Conservation (phyloP, 1,140 invertebrate species). For the Diorhabda sublineata region DNA sequence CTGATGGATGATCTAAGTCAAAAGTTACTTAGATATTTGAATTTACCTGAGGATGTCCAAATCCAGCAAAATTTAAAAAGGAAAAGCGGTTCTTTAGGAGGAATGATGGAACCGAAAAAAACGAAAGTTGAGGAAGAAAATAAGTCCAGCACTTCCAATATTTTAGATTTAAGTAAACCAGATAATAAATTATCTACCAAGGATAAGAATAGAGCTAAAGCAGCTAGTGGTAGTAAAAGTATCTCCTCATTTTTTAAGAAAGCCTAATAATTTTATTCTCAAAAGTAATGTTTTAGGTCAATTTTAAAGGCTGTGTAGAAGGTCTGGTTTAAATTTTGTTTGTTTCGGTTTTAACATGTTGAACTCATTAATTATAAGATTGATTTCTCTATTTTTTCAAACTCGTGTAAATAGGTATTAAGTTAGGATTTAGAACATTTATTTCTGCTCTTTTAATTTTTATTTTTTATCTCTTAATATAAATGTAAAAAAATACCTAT, state of each 20-base stretch:
- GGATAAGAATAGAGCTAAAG: constrained; percentile 67
- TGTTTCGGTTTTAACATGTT: too few species aligned
- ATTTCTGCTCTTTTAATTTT: too few species aligned
- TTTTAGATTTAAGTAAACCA: constrained; percentile 40
- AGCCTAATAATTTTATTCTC: constrained; percentile 29
- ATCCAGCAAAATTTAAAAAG: constrained; percentile 52
- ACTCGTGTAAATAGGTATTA: too few species aligned
- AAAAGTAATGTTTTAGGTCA: constrained; percentile 23
- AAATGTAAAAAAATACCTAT: too few species aligned
- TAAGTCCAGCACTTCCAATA: constrained; percentile 29
- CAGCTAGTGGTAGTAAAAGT: constrained; percentile 67
- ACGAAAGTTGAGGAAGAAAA: constrained; percentile 40
- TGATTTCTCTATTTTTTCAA: too few species aligned
- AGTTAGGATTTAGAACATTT: too few species aligned
- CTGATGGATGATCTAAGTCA: constrained; percentile 60
- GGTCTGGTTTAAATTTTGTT: not conserved
- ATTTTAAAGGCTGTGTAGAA: constrained; percentile 19
- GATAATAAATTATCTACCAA: constrained; percentile 51
- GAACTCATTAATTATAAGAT: too few species aligned
- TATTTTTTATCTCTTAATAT: too few species aligned
- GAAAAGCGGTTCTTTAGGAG: constrained; percentile 48
- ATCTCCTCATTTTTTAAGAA: constrained; percentile 71
- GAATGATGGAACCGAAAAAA: constrained; percentile 43
- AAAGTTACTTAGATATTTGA: constrained; percentile 57
- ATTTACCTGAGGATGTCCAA: constrained; percentile 57